These are phyloP conservation scores for Cherax quadricarinatus DNA, from an alignment of 1,140 invertebrate species.

Conservation along the genomic window DNA sequence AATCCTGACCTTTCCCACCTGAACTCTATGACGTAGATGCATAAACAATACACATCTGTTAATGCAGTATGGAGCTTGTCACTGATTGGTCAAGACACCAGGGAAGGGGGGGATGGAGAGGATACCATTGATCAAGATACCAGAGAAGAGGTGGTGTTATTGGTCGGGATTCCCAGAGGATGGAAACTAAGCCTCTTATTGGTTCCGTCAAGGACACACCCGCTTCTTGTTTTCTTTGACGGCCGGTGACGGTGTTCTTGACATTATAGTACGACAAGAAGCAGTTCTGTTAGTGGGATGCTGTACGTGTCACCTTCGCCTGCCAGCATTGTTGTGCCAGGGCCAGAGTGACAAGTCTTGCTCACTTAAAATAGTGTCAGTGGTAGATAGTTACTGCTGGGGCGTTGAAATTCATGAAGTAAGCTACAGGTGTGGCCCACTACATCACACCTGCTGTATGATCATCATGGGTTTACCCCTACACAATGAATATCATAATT, in stretches of 20 bases:
- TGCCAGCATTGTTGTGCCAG: too few relatives aligned
- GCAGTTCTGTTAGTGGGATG: too few relatives aligned
- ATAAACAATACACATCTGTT: slow-evolving; percentile 7
- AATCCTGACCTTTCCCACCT: slow-evolving; percentile 2
- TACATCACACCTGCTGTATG: too few relatives aligned
- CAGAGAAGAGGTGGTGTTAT: not conserved
- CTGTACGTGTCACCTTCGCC: not conserved
- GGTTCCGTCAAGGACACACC: not conserved
- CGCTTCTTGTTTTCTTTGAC: slow-evolving; percentile 7
- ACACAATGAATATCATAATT: too few relatives aligned
- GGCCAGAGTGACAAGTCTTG: not conserved
- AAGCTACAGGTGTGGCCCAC: not conserved
- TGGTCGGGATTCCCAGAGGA: not conserved
- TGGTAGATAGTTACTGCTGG: slow-evolving; percentile 24
- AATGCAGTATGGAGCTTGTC: not conserved
- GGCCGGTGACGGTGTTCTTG: not conserved
- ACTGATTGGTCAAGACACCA: slow-evolving; percentile 11
- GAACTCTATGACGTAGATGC: slow-evolving; percentile 27
- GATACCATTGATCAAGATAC: not conserved
- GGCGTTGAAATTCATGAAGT: slow-evolving; percentile 15
- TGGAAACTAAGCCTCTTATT: not conserved
- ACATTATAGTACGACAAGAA: not conserved
- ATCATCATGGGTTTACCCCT: too few relatives aligned
- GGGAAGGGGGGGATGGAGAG: not conserved
- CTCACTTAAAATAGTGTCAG: not conserved